Evolutionary conservation across 2,797 vertebrate genomes (phyloP).

Genomic region (Manis pentadactyla): DNA sequence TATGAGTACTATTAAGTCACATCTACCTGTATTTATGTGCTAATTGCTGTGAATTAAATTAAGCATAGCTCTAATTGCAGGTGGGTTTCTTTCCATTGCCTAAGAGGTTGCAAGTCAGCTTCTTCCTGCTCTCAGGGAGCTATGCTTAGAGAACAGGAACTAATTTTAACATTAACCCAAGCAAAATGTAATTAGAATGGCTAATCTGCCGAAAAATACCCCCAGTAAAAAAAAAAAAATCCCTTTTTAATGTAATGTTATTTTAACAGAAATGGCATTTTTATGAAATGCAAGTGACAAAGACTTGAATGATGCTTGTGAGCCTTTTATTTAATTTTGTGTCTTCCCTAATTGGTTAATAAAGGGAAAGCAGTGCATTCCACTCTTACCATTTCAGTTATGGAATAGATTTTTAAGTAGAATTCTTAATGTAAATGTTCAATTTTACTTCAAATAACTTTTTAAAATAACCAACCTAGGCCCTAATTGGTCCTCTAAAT

Average conservation of each 20-base stretch:
- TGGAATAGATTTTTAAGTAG: conserved; percentile 22
- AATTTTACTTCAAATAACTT: conserved; percentile 48
- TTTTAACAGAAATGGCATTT: conserved; percentile 63
- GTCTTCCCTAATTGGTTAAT: conserved; percentile 47
- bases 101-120: conserved; percentile 31
- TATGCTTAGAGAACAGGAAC: conserved; percentile 60
- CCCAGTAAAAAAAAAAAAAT: conserved; percentile 31
- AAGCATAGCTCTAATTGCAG: conserved; percentile 48
- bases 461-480: neutral
- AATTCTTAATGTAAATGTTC: conserved; percentile 2
- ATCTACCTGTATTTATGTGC: neutral
- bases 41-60: conserved; percentile 46
- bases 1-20: neutral
- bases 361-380: neutral
- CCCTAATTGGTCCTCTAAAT: neutral
- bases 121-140: conserved; percentile 19
- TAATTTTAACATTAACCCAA: conserved; percentile 73
- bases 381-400: neutral
- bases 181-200: conserved; percentile 71
- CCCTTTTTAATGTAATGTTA: conserved; percentile 42
- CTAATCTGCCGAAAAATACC: conserved; percentile 74
- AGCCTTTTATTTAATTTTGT: conserved; percentile 57
- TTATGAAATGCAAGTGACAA: conserved; percentile 62
- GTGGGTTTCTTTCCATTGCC: conserved; percentile 44
- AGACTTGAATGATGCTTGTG: conserved; percentile 36